Evolutionary conservation across 2,113 vertebrate genomes (phyloP), one percentile per base, ranked within the genome.

Genomic region (Rousettus leschenaultii): DNA sequence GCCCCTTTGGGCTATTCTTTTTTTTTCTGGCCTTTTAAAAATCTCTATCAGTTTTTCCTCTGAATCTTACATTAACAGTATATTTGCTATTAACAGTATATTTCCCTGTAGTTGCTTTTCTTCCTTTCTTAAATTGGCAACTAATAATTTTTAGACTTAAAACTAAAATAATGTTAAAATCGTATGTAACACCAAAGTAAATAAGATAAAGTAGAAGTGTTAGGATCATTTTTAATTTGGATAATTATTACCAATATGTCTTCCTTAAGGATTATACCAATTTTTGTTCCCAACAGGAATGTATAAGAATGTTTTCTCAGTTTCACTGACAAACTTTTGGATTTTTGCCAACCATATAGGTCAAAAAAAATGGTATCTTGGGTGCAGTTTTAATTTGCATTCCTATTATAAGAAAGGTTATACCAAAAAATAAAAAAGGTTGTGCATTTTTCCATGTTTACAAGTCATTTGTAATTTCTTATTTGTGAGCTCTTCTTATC

Each of bases 81-180:
- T 86, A 68, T 90, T 96, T 89, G 22, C 35, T 73, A 30, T 65
- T 65, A 95, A 68, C 43, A 57, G 9, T 83, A 11, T 93, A 92
- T 92, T 80, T 83, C 6, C 80, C 40, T 86, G 1, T 89, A 68
- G 30, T 84, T 87, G 22, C 57, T 95, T 94, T 93, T 88, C 35
- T 84, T 61, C 19, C 33, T 21, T 57, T 85, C 57, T 79, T 93
- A 95, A 71, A 87, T 66, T n/a, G 55, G 71, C 13, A 2, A 48
- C 45, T 73, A 86, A 51, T 82, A 92, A 61, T 48, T 80, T 96
- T 86, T 45, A 80, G 53, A 53, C 66, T 94, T 95, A 88, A 95
- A 89, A 68, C n/a, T 15, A 93, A 95, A 84, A 57, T 75, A 93
- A 86, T 30, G 19, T 91, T 79, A 88, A 84, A 80, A 90, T 63